Percentiles rank a stretch among this genome's conserved stretches.
Conservation (phyloP, 2,113 vertebrate species). For the Equus quagga region DNA sequence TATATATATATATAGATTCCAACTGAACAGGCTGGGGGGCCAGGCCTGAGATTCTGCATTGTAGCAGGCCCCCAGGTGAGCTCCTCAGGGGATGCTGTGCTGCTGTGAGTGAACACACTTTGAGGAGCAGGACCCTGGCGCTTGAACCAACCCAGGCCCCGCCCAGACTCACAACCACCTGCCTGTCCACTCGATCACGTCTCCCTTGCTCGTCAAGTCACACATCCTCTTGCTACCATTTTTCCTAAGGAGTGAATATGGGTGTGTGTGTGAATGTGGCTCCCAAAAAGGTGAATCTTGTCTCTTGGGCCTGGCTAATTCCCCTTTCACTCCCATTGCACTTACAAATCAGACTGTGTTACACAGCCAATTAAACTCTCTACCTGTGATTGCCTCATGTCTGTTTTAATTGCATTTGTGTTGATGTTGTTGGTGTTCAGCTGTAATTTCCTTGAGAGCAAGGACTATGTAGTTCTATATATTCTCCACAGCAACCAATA, state of each 20-base stretch:
- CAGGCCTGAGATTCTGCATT: not conserved
- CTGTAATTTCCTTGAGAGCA: not conserved
- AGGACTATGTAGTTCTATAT: not conserved
- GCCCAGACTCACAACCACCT: not conserved
- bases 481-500: not conserved
- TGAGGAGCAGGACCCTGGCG: not conserved
- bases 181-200: not conserved
- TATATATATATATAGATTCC: no score
- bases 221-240: not conserved
- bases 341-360: not conserved
- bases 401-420: not conserved
- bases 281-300: not conserved
- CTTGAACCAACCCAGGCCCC: rapidly evolving
- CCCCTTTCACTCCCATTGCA: not conserved
- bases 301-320: not conserved
- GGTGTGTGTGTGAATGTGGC: not conserved
- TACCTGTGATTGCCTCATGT: not conserved
- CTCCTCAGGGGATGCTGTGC: not conserved
- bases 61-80: not conserved
- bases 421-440: no score
- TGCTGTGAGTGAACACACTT: rapidly evolving
- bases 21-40: not conserved
- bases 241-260: not conserved
- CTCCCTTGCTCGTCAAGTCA: not conserved
- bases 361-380: not conserved